Percentiles rank a stretch among this genome's conserved stretches.
Conservation (phyloP, 2,113 vertebrate genomes). For the Oostethus manadensis region DNA sequence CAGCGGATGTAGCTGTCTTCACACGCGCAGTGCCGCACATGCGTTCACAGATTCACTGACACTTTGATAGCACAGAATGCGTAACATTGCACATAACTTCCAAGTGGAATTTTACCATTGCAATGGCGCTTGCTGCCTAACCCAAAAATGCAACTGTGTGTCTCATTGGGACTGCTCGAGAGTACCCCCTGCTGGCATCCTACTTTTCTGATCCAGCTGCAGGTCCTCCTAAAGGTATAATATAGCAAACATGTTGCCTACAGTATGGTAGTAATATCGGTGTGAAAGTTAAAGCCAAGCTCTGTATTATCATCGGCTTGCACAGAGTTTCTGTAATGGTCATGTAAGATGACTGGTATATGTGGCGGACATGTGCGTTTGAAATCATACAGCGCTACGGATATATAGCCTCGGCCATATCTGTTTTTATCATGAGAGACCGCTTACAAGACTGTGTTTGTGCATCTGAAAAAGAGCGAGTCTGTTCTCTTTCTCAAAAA, state of each 20-base stretch:
- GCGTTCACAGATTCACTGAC: too few relatives aligned
- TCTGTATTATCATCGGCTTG: background rate
- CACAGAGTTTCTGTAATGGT: conserved; percentile 9
- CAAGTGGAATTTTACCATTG: too few relatives aligned
- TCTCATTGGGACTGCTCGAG: too few relatives aligned
- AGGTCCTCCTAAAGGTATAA: too few relatives aligned
- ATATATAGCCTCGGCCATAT: background rate
- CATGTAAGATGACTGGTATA: conserved; percentile 18
- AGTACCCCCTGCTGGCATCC: background rate
- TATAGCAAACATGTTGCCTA: too few relatives aligned
- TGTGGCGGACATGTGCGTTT: conserved; percentile 29
- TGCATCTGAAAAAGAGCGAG: conserved; percentile 40
- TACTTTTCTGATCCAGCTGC: background rate
- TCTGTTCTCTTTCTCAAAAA: conserved; percentile 46
- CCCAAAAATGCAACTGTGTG: too few relatives aligned
- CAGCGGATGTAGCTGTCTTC: too few relatives aligned
- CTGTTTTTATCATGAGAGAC: conserved; percentile 46
- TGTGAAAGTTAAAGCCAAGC: background rate
- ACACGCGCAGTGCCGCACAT: too few relatives aligned
- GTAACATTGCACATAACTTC: too few relatives aligned
- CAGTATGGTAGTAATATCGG: background rate
- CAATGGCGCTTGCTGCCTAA: too few relatives aligned
- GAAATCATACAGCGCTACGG: conserved; percentile 4
- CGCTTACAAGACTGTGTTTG: conserved; percentile 42
- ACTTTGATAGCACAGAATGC: too few relatives aligned